phyloP scores from a whole-genome alignment of 2,888 invertebrate genomes.

The Tipula lateralis region DNA sequence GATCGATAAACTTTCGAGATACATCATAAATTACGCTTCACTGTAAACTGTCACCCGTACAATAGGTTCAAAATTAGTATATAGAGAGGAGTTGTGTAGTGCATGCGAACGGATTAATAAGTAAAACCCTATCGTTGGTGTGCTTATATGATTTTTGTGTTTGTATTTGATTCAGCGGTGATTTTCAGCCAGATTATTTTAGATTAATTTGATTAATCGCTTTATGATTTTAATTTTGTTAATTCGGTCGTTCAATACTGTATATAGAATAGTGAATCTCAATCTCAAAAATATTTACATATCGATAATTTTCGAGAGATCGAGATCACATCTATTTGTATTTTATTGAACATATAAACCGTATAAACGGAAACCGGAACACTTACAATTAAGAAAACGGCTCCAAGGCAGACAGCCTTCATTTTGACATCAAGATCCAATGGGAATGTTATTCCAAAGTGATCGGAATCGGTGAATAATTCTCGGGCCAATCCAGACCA shows the following conservation, averaged over 20 bases:
- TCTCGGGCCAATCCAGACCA: conserved; percentile 77
- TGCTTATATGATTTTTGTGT: neutral
- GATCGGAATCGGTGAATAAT: conserved; percentile 74
- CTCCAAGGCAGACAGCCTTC: conserved; percentile 70
- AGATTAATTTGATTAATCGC: neutral
- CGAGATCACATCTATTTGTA: neutral
- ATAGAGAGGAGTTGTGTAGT: neutral
- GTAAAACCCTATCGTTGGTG: neutral
- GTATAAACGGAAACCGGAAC: conserved; percentile 27
- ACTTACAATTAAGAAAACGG: conserved; percentile 72
- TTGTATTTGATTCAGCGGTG: neutral
- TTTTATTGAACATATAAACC: neutral
- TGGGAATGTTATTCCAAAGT: conserved; percentile 81
- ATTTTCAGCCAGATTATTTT: neutral
- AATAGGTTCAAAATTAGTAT: neutral
- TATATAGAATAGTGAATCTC: neutral
- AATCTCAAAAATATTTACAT: neutral
- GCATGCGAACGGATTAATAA: neutral
- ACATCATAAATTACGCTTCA: too few species aligned
- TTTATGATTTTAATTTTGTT: neutral
- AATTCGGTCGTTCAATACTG: neutral
- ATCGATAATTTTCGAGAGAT: neutral
- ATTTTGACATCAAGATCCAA: conserved; percentile 76
- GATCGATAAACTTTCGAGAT: too few species aligned
- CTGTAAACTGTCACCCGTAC: too few species aligned